Percentiles rank a stretch among this genome's conserved stretches.
Evolutionary conservation across 2,113 vertebrate genomes (phyloP).

Genomic region (Eudyptes chrysolophus): DNA sequence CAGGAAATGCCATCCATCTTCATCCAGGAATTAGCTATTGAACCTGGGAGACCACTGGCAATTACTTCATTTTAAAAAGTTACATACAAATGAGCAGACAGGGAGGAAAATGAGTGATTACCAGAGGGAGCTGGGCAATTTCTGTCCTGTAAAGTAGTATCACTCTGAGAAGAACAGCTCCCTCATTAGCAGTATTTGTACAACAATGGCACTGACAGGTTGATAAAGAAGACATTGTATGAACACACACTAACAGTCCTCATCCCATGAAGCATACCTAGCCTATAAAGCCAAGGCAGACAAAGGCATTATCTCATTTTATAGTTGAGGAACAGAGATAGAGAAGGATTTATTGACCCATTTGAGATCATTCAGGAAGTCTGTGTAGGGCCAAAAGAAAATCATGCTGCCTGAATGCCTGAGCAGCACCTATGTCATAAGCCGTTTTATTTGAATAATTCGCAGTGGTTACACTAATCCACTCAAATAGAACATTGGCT

Average conservation of each 20-base stretch:
- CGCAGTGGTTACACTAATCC: neutral
- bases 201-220: neutral
- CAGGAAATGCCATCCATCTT: neutral
- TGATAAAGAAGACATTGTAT: neutral
- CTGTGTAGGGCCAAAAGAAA: neutral
- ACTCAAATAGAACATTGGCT: neutral
- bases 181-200: neutral
- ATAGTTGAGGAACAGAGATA: neutral
- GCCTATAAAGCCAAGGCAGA: neutral
- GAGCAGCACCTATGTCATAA: neutral
- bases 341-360: neutral
- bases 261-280: neutral
- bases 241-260: neutral
- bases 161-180: neutral
- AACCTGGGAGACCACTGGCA: neutral
- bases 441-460: neutral
- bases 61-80: neutral
- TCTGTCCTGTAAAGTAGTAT: neutral
- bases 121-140: neutral
- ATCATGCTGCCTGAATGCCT: neutral
- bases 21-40: neutral
- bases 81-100: neutral
- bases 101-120: neutral
- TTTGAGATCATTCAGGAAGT: neutral
- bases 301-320: neutral